Percentiles rank a stretch among this genome's conserved stretches.
Conservation (phyloP, 2,888 invertebrate species). For the Caenorhabditis japonica region DNA sequence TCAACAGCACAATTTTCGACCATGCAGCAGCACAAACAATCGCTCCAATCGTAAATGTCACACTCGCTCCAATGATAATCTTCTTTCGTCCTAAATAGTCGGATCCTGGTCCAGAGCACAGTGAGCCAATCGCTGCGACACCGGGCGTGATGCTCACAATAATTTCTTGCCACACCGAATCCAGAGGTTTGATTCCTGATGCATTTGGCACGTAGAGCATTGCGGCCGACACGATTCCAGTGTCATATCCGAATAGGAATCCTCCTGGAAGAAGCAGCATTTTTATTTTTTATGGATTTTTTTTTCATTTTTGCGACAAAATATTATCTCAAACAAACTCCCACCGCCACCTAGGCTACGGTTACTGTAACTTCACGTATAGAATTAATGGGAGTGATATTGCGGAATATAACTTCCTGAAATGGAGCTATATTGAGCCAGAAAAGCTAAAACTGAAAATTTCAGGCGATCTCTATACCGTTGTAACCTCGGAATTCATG, state of each 20-base stretch:
- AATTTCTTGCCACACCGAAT: slow-evolving; percentile 70
- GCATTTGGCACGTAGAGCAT: slow-evolving; percentile 68
- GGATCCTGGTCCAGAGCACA: slow-evolving; percentile 78
- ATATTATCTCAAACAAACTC: too few species aligned
- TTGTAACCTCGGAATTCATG: too few species aligned
- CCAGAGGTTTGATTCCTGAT: slow-evolving; percentile 62
- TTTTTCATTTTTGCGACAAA: slow-evolving; percentile 4
- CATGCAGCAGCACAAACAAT: slow-evolving; percentile 74
- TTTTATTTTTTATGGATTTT: slow-evolving; percentile 1
- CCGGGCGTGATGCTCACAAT: slow-evolving; percentile 71
- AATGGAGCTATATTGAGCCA: too few species aligned
- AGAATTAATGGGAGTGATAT: too few species aligned
- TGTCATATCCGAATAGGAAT: slow-evolving; percentile 80
- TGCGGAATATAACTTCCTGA: too few species aligned
- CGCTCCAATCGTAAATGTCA: slow-evolving; percentile 80
- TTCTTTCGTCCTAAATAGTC: slow-evolving; percentile 80
- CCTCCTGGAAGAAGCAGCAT: slow-evolving; percentile 56
- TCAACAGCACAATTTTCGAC: slow-evolving; percentile 59
- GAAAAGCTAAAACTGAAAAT: too few species aligned
- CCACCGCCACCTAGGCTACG: too few species aligned
- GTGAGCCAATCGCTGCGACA: slow-evolving; percentile 65
- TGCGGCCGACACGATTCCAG: slow-evolving; percentile 80
- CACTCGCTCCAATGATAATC: slow-evolving; percentile 79
- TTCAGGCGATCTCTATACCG: too few species aligned
- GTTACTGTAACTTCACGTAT: too few species aligned